phyloP scores from a whole-genome alignment of 2,888 invertebrate genomes.

The Sinhomidia bicolor region DNA sequence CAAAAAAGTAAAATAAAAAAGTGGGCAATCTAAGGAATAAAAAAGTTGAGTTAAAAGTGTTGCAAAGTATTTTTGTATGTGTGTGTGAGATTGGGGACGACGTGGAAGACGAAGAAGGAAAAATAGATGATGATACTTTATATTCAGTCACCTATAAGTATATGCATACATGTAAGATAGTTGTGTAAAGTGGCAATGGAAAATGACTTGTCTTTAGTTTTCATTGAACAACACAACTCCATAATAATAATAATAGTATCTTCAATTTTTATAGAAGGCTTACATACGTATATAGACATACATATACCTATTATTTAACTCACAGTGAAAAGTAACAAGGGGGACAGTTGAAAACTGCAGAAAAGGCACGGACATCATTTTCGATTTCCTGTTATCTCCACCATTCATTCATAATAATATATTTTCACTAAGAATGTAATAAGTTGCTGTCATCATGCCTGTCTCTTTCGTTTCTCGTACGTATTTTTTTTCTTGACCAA shows the following conservation, averaged over 20 bases:
- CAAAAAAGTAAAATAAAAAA: slow-evolving; percentile 55
- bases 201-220: slow-evolving; percentile 10
- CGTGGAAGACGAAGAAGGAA: too few relatives aligned
- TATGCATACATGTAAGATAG: background rate
- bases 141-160: slow-evolving; percentile 19
- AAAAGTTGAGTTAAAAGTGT: background rate
- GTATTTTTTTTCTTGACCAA: background rate
- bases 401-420: slow-evolving; percentile 44
- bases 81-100: too few relatives aligned
- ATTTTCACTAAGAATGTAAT: slow-evolving; percentile 34
- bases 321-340: slow-evolving; percentile 7
- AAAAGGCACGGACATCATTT: slow-evolving; percentile 38
- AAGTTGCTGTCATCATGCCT: slow-evolving; percentile 40
- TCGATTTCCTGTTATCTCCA: slow-evolving; percentile 16
- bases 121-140: slow-evolving; percentile 33
- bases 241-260: too few relatives aligned
- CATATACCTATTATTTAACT: slow-evolving; percentile 5
- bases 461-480: background rate
- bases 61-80: background rate
- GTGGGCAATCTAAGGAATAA: slow-evolving; percentile 30
- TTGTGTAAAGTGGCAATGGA: slow-evolving; percentile 50
- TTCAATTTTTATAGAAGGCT: background rate
- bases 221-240: too few relatives aligned
- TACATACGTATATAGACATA: background rate
- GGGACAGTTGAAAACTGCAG: slow-evolving; percentile 39